Base-by-base conservation (phyloP, 2,888 invertebrate genomes). In the Rutpela maculata region DNA sequence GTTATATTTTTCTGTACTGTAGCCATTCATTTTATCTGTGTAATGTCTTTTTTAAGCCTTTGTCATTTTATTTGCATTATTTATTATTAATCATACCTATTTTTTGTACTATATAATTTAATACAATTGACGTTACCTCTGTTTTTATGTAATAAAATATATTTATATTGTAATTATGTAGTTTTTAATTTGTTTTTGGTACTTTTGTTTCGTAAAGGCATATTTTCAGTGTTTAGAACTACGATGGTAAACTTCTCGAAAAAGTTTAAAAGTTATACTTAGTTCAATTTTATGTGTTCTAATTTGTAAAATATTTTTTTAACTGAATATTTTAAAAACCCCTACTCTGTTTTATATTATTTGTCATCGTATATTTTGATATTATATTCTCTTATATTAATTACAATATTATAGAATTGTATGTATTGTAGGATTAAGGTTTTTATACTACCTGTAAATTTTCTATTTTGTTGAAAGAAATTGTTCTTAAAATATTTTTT, bases 91-190 rank as follows among this genome's bases (percentile, higher is more conserved):
- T 70, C 43, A 70, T 70, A 43, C 43, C 38, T 70, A 69, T 43
- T 65, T 56, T 59, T 69, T 69, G 69, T 70, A 70, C 19, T 60
- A 60, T 70, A 60, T 60, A 70, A 70, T 65, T 65, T 65, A 70
- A 60, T 70, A 60, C 60, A 70, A 17, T 70, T 70, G 70, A 70
- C 60, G 70, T 70, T 70, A 70, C 70, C 70, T 70, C 60, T 56
- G 9, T 63, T 68, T 68, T 68, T 69, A 68, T 60, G 35, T 60
- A 57, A 70, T 60, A 59, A 38, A 60, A 43, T 70, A 69, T 59
- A 57, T 69, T 56, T 69, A 69, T 69, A 67, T 18, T 69, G 38
- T 60, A 70, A 70, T 70, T 69, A 69, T 50, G 9, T 70, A 70
- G 70, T 43, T 35, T 69, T 38, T 70, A 60, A 70, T 70, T 60